Base-by-base conservation (phyloP, 2,113 vertebrate species). In the Paedocypris sp. region DNA sequence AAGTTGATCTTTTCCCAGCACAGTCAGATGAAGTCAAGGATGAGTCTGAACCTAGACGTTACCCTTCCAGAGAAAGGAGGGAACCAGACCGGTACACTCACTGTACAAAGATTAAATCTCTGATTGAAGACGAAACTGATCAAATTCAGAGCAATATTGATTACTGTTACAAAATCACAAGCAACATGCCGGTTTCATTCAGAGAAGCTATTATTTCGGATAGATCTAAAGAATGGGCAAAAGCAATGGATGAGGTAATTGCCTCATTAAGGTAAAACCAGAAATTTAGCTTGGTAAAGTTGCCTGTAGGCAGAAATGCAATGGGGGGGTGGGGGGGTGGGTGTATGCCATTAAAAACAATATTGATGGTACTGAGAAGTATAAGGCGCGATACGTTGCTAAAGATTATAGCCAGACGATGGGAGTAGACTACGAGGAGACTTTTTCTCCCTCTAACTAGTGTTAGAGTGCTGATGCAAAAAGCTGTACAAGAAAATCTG, bases 101-200 rank as follows among this genome's bases (percentile, higher is more conserved):
- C n/a, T n/a, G n/a, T 28, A 43, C n/a, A 6, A 2, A 22, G 43
- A 63, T 11, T 58, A 63, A 35, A 6, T 46, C 3, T 8, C 52
- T 45, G 56, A 33, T n/a, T 5, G 20, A 43, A 9, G 7, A 18
- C 29, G 23, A 60, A n/a, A n/a, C n/a, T 36, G 33, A 67, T 31
- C 35, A 52, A 23, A 25, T 47, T 15, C 20, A 19, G 5, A 43
- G 31, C 4, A 57, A 43, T 15, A 3, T 66, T 42, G 64, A 66
- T 22, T 60, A 54, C 20, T 62, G 58, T 48, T 62, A 62, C 33
- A 62, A 41, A 61, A 9, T 47, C n/a, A n/a, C n/a, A n/a, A n/a
- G n/a, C 16, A 25, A 7, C 22, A 9, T 47, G 4, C 42, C 42
- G 12, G 7, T 13, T 6, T 38, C 26, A 18, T 33, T 51, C 26